Base-by-base conservation (phyloP, 2,888 invertebrate species). In the Mamestra brassicae region DNA sequence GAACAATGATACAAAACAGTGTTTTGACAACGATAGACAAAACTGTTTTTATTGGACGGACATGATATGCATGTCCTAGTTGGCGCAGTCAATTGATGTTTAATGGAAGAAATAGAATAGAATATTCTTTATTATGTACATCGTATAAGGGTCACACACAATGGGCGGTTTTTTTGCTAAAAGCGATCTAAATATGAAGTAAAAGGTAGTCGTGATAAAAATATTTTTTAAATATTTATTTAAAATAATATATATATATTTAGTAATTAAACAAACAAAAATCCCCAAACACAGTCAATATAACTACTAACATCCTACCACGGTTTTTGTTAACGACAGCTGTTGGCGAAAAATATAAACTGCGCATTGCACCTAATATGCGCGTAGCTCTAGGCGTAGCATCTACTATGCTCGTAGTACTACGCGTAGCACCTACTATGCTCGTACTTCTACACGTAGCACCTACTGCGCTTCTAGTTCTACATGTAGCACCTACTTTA, bases 1-100 rank as follows among this genome's bases (percentile, higher is more conserved):
- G 54, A 78, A 54, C 26, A 78, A 74, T 68, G 42, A 68, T 45
- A 7, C 4, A 60, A 38, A 47, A 11, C 15, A 60, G 11, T 74
- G 67, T 58, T 67, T 42, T 63, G 64, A 47, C 26, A 75, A 17
- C 57, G 4, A 13, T 7, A n/a, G 47, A 65, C 4, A 47, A 47
- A 42, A 50, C n/a, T 76, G 42, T 58, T 76, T 52, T 58, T 17
- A 67, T 68, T 45, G 10, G 26, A 68, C 7, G 17, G 52, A 1
- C 52, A 26, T 26, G 26, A 26, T 26, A 26, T 13, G 47, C 47
- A 47, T 47, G 11, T 13, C 47, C 13, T 47, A 47, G 47, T 47
- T 47, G 4, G 13, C 47, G 47, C 47, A 47, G 1, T 47, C 34
- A 72, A n/a, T 74, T 60, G 15, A 34, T 50, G 7, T 60, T 8